phyloP scores from a whole-genome alignment of 2,113 vertebrate genomes.

The Murina feae region DNA sequence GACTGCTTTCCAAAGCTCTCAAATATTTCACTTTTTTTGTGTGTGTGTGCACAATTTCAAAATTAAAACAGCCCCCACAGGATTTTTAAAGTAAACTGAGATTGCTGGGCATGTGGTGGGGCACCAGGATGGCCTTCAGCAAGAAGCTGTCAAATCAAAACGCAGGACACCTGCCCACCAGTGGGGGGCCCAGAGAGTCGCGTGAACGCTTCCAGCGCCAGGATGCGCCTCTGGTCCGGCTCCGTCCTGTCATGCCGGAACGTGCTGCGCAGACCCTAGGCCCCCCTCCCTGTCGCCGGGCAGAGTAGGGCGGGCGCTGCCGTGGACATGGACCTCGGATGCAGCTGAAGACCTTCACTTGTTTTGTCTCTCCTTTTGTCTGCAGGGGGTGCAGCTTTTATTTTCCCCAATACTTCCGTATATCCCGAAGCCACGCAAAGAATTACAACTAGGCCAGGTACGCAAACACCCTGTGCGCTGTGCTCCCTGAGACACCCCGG shows the following conservation, averaged over 20 bases:
- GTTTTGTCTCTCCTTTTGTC: constrained; percentile 80
- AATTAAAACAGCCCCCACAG: not conserved
- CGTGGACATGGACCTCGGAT: not conserved
- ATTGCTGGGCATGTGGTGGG: not conserved
- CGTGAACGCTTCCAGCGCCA: fast-evolving
- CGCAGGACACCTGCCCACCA: not conserved
- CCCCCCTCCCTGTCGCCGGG: not conserved
- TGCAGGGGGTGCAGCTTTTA: constrained; percentile 91
- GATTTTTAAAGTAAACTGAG: not conserved
- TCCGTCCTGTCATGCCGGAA: fast-evolving
- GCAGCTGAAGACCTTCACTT: constrained; percentile 40
- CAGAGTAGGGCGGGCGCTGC: not conserved
- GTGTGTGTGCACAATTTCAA: not conserved
- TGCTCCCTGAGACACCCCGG: not conserved
- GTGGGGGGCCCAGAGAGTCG: fast-evolving
- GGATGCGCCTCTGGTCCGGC: fast-evolving
- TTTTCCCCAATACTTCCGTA: constrained; percentile 90
- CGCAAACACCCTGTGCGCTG: constrained; percentile 38
- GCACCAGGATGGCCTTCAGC: not conserved
- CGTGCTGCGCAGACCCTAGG: fast-evolving
- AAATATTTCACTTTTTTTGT: not conserved
- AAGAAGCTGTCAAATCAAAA: not conserved
- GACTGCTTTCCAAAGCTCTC: not conserved
- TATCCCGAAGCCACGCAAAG: constrained; percentile 89
- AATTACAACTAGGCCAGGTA: constrained; percentile 89